These are phyloP conservation scores for Platichthys stellatus DNA, from an alignment of 2,113 vertebrate species.

Conservation along the genomic window DNA sequence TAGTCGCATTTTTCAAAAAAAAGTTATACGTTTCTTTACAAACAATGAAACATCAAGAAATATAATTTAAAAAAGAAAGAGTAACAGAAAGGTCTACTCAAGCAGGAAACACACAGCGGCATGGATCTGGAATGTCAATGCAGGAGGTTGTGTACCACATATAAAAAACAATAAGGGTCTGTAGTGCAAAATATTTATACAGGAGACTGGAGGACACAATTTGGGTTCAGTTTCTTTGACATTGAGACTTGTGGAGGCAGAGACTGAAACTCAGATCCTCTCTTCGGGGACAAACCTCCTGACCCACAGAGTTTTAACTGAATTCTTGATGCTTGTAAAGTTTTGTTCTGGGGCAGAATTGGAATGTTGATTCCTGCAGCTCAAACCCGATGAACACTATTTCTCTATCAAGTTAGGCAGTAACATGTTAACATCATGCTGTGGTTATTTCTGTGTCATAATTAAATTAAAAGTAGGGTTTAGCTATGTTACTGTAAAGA, in stretches of 20 bases:
- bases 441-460: no score
- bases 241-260: background rate
- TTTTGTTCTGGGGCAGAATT: no score
- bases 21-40: slow-evolving; percentile 1
- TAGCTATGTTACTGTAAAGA: no score
- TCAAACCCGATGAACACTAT: no score
- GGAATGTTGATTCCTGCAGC: no score
- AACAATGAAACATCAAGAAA: slow-evolving; percentile 1
- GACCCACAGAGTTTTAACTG: background rate
- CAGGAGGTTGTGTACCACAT: background rate
- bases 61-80: background rate
- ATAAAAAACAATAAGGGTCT: background rate
- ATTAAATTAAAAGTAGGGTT: no score
- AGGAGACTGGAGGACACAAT: background rate
- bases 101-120: background rate
- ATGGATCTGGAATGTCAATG: background rate
- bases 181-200: background rate
- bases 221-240: background rate
- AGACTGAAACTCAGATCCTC: background rate
- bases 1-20: slow-evolving; percentile 14
- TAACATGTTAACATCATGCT: no score
- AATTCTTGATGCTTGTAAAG: no score
- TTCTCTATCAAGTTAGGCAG: no score
- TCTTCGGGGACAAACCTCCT: background rate
- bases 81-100: background rate